A percentile compares a stretch with the other conserved stretches of the same genome.
These are phyloP conservation scores for Chaetodon trifasciatus DNA, from an alignment of 2,797 vertebrate genomes.

Conservation along the genomic window DNA sequence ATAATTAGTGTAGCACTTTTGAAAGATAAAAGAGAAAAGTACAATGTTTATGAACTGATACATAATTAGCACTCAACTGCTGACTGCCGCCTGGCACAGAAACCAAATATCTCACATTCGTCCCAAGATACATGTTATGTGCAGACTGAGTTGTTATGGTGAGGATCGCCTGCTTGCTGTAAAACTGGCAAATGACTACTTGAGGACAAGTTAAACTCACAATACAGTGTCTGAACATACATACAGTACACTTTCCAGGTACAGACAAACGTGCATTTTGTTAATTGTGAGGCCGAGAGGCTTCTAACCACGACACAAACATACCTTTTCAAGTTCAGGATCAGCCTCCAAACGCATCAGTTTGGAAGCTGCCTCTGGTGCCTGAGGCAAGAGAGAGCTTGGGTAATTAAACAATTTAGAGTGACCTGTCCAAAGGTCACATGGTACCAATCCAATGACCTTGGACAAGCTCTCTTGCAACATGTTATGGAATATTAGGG, in stretches of 20 bases:
- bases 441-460: conserved; percentile 53
- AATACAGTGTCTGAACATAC: conserved; percentile 9
- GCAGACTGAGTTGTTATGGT: background rate
- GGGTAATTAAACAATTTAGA: conserved; percentile 79
- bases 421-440: conserved; percentile 69
- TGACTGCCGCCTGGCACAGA: background rate
- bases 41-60: background rate
- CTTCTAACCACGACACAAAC: conserved; percentile 56
- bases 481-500: background rate
- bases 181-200: conserved; percentile 5
- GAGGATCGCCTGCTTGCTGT: background rate
- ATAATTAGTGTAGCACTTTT: background rate
- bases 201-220: background rate
- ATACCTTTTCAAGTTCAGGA: conserved; percentile 85
- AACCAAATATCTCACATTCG: background rate
- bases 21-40: background rate
- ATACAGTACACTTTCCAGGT: background rate
- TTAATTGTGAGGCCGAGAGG: conserved; percentile 35
- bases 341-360: conserved; percentile 82
- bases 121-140: background rate
- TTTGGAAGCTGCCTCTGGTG: conserved; percentile 86
- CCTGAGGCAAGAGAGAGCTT: conserved; percentile 84
- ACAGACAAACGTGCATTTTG: conserved; percentile 50
- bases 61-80: background rate
- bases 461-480: conserved; percentile 53